Evolutionary conservation across 2,113 vertebrate genomes (phyloP).

Genomic region (Rhynchopsitta pachyrhyncha): DNA sequence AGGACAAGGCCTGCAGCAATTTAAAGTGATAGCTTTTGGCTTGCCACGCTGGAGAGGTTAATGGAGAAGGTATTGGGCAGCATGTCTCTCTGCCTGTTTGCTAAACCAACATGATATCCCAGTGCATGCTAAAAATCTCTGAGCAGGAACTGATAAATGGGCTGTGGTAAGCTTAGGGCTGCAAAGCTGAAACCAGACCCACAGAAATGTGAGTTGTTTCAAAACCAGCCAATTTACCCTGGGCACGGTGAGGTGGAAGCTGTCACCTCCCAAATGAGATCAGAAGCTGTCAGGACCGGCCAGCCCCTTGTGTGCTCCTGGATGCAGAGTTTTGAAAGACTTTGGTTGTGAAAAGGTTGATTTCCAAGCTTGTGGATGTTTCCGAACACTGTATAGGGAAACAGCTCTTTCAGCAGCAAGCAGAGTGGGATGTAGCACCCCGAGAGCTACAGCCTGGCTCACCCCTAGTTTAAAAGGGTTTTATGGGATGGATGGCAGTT

Average conservation of each 20-base stretch:
- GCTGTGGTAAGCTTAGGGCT: neutral
- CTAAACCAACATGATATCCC: neutral
- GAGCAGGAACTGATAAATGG: conserved; percentile 29
- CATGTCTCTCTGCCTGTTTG: neutral
- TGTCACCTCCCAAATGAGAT: neutral
- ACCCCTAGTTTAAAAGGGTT: neutral
- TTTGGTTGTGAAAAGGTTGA: neutral
- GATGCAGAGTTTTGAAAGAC: neutral
- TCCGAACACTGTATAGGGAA: neutral
- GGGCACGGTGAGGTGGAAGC: neutral
- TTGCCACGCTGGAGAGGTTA: conserved; percentile 5
- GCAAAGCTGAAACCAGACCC: neutral
- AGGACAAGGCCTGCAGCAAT: conserved; percentile 31
- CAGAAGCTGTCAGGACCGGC: neutral
- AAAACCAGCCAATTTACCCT: neutral
- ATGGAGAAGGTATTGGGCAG: conserved; percentile 8
- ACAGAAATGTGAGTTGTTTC: neutral
- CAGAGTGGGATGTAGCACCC: neutral
- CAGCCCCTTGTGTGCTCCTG: fast-evolving
- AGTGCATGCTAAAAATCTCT: neutral
- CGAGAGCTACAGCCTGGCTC: neutral
- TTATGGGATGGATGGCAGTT: neutral
- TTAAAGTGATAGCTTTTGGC: neutral
- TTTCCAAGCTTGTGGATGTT: fast-evolving
- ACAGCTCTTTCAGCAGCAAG: neutral